Conservation (phyloP, 2,797 vertebrate species). For the Tapera naevia region DNA sequence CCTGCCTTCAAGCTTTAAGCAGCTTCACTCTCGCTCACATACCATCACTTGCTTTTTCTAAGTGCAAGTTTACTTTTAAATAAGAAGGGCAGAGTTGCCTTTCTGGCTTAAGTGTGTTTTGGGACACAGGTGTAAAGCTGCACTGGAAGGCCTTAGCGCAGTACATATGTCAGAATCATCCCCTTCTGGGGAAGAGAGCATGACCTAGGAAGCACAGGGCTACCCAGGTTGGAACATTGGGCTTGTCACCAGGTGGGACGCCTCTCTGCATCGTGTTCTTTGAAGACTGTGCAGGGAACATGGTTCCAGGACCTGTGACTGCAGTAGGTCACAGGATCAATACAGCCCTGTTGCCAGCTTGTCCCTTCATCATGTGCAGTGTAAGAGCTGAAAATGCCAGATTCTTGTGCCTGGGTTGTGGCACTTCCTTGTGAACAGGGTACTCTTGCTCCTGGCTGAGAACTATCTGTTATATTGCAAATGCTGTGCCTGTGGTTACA, state of each 20-base stretch:
- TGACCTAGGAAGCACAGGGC: neutral
- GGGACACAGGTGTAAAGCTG: neutral
- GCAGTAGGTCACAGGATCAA: neutral
- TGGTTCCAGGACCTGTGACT: neutral
- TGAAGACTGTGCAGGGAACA: neutral
- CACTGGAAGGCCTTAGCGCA: neutral
- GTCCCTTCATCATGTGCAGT: neutral
- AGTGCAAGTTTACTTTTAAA: neutral
- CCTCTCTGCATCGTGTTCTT: neutral
- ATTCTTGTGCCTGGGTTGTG: neutral
- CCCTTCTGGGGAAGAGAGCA: neutral
- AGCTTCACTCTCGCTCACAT: rapidly evolving
- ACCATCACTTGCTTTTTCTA: neutral
- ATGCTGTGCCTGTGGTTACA: neutral
- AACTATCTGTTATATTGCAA: neutral
- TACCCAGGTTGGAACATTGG: neutral
- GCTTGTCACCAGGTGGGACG: neutral
- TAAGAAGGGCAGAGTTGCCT: neutral
- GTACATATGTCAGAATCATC: neutral
- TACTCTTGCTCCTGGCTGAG: neutral
- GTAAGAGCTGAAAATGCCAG: neutral
- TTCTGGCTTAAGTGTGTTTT: neutral
- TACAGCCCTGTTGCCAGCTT: neutral
- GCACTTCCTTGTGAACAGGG: neutral
- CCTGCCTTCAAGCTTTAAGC: neutral